These are phyloP conservation scores for Caranx melampygus DNA, from an alignment of 2,113 vertebrate genomes.

Conservation along the genomic window DNA sequence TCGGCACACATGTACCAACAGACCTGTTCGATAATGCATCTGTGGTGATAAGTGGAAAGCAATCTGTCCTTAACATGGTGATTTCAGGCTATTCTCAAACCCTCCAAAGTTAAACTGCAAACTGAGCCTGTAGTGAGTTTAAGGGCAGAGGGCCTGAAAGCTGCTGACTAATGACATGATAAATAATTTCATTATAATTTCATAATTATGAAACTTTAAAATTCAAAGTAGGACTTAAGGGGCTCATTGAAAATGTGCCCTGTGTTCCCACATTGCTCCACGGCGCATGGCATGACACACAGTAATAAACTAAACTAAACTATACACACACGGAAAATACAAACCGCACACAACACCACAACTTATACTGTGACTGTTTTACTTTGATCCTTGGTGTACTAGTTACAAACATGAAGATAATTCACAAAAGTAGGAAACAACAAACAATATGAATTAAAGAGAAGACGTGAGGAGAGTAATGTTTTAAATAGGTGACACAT, in stretches of 20 bases:
- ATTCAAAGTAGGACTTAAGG: slow-evolving; percentile 17
- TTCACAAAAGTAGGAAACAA: neutral
- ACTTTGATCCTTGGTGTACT: neutral
- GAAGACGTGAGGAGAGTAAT: neutral
- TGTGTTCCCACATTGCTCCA: neutral
- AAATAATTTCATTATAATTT: slow-evolving; percentile 29
- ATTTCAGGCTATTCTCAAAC: neutral
- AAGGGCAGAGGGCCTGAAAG: slow-evolving; percentile 19
- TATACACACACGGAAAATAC: neutral
- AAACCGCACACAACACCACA: neutral
- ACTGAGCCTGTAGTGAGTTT: neutral
- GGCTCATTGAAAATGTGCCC: slow-evolving; percentile 13
- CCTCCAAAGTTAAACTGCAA: slow-evolving; percentile 2
- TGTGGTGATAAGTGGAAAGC: neutral
- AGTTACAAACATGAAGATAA: neutral
- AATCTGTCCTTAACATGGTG: neutral
- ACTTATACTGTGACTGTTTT: neutral
- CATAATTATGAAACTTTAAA: slow-evolving; percentile 10
- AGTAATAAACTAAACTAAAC: neutral
- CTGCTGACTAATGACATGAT: slow-evolving; percentile 19
- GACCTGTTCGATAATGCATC: neutral
- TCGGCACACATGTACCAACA: neutral
- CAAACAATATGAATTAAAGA: neutral
- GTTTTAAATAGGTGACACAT: too few relatives aligned
- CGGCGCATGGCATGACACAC: neutral